phyloP scores from a whole-genome alignment of 2,113 vertebrate species.

The Periophthalmodon schlosseri region DNA sequence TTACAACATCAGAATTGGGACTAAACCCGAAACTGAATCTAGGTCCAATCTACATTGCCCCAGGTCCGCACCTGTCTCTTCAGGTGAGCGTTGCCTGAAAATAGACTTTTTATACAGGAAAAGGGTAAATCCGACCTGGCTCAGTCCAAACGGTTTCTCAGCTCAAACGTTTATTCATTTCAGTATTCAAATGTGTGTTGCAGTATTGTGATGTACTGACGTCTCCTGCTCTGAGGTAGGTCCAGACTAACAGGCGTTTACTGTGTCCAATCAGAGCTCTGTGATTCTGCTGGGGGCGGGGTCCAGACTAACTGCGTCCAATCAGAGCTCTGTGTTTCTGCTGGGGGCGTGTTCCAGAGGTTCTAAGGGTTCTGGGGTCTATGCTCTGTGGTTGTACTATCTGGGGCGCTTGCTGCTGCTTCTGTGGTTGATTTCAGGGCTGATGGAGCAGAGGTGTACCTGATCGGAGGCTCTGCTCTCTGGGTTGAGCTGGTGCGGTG shows the following conservation, averaged over 20 bases:
- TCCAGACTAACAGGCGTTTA: conserved; percentile 35
- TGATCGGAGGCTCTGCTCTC: background rate
- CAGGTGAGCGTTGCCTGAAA: no score
- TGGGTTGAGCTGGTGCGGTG: background rate
- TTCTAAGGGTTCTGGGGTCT: background rate
- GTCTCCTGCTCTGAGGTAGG: conserved; percentile 73
- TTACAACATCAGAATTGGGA: no score
- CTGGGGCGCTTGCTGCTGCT: background rate
- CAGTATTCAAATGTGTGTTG: conserved; percentile 67
- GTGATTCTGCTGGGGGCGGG: conserved; percentile 44
- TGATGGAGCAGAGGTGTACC: background rate
- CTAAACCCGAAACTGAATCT: no score
- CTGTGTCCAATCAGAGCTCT: conserved; percentile 9
- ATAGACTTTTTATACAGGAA: no score
- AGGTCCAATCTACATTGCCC: no score
- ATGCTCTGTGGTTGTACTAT: background rate
- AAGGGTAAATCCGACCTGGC: no score
- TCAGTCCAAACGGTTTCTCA: no score
- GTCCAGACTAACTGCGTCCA: no score
- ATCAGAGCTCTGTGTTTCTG: conserved; percentile 17
- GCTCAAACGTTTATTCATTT: background rate
- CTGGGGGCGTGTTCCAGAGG: conserved; percentile 29
- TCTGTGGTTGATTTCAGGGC: background rate
- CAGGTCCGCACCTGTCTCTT: no score
- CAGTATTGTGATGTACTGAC: conserved; percentile 76